Conservation (phyloP, 1,140 invertebrate species). For the Brachionus manjavacas region DNA sequence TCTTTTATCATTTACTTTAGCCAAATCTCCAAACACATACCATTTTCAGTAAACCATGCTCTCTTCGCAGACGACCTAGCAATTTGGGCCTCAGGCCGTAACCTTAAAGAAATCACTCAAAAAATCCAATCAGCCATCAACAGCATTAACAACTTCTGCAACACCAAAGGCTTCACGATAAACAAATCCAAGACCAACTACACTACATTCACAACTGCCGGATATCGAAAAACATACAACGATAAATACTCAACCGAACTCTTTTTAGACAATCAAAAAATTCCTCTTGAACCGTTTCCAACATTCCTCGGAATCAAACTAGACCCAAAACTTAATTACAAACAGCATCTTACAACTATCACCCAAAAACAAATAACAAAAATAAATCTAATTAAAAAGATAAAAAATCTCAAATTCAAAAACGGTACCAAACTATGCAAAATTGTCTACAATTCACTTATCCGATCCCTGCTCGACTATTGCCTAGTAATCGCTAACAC, state of each 20-base stretch:
- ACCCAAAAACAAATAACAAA: neutral
- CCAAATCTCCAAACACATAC: neutral
- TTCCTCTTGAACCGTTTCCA: neutral
- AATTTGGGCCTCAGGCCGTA: no score
- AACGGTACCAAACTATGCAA: neutral
- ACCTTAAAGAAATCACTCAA: no score
- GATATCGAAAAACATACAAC: neutral
- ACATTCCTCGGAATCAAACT: neutral
- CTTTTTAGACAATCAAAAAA: neutral
- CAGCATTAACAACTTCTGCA: no score
- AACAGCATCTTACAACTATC: neutral
- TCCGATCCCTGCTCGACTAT: neutral
- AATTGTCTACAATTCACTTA: neutral
- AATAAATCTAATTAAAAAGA: neutral
- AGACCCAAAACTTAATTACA: neutral
- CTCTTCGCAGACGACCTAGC: neutral
- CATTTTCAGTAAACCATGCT: neutral
- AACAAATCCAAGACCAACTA: neutral
- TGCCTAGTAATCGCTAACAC: neutral
- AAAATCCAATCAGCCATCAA: no score
- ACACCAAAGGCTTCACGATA: neutral
- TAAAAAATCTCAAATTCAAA: neutral
- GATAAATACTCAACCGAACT: neutral
- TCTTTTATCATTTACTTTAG: neutral
- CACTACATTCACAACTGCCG: neutral